Evolutionary conservation across 2,113 vertebrate species (phyloP), one percentile per base, ranked within the genome.

Genomic region (Daubentonia madagascariensis): DNA sequence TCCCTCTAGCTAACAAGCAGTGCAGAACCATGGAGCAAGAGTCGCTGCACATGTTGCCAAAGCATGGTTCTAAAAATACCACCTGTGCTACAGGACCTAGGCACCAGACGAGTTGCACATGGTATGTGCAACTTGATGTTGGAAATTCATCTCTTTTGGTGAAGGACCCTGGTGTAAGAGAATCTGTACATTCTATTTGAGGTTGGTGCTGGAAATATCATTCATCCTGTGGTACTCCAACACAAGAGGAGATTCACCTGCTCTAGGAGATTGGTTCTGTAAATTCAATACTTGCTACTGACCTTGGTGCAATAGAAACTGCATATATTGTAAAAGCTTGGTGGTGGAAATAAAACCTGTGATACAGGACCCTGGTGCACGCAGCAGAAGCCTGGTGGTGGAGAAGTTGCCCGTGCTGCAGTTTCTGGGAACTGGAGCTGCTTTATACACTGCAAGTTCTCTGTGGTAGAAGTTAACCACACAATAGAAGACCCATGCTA

Each of bases 41-140:
- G 10, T 13, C 32, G 9, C 9, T 43, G 18, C 18, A 23, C 6
- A 52, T 12, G 16, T 2, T 52, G 45, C 20, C 23, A 11, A n/a
- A 25, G 1, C 20, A 12, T n/a, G 25, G 7, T 65, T 30, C 14
- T 32, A 45, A 10, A 90, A 79, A 79, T 67, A 52, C 11, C 45
- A 32, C 4, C 14, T 28, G 3, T 54, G 11, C 11, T 57, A 8
- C 8, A 8, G 3, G 13, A 25, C 3, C 1, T 54, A 13, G 28
- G 12, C 12, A 35, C 25, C 23, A 45, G 37, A 57, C 3, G 59
- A 70, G 3, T 14, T 70, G 28, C 8, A 18, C 12, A 18, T 20
- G 1, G 18, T 57, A 45, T 17, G 28, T 13, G 5, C n/a, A n/a
- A n/a, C 4, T 83, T 68, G 22, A 8, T 61, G 14, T 40, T 84